A percentile compares a stretch with the other conserved stretches of the same genome.
phyloP scores from a whole-genome alignment of 1,140 invertebrate species.

The Nebria ingens region DNA sequence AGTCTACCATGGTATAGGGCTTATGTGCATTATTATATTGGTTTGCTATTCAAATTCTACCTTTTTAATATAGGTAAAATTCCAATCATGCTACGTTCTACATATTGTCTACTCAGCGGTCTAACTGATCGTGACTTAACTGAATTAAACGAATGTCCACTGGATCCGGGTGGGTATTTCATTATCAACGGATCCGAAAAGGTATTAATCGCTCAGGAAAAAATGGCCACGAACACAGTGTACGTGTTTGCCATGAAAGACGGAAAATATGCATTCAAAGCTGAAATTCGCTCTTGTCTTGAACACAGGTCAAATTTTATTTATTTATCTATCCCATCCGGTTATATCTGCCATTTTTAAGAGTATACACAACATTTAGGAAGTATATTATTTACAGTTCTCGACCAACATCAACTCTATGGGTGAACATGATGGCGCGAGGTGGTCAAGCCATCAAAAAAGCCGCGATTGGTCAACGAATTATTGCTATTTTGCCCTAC shows the following conservation, averaged over 20 bases:
- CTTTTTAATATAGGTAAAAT: conserved; percentile 59
- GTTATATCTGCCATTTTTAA: too few relatives aligned
- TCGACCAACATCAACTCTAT: conserved; percentile 90
- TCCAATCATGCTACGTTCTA: conserved; percentile 97
- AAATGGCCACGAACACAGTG: conserved; percentile 99
- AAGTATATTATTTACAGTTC: conserved; percentile 38
- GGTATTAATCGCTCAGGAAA: conserved; percentile 96
- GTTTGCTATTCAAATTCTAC: background rate
- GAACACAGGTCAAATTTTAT: conserved; percentile 56
- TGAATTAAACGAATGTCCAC: conserved; percentile 96
- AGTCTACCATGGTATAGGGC: background rate
- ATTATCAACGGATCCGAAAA: conserved; percentile 96
- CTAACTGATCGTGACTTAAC: conserved; percentile 96
- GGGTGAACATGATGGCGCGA: conserved; percentile 99
- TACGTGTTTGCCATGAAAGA: conserved; percentile 99
- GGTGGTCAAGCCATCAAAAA: conserved; percentile 93
- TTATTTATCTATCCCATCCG: too few relatives aligned
- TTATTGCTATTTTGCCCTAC: conserved; percentile 95
- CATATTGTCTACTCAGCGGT: conserved; percentile 88
- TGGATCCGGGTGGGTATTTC: conserved; percentile 96
- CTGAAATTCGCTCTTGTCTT: conserved; percentile 91
- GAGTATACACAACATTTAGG: background rate
- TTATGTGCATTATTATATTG: background rate
- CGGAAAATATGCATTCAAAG: conserved; percentile 95
- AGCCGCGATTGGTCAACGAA: conserved; percentile 94